Evolutionary conservation across 2,797 vertebrate genomes (phyloP).

Genomic region (Streptopelia turtur): DNA sequence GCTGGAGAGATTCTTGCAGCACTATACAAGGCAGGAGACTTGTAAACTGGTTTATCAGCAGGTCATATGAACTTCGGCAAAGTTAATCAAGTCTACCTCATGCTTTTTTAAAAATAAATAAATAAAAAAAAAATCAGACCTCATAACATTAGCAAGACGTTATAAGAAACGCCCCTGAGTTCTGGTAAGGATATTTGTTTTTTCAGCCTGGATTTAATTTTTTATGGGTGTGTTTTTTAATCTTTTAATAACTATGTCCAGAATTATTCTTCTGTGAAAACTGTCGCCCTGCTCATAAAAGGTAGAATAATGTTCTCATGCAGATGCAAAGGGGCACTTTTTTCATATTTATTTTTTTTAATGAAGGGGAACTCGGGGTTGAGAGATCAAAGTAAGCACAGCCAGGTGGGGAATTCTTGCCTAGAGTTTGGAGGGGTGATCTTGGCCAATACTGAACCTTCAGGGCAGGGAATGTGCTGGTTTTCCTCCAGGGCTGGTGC

Average conservation of each 20-base stretch:
- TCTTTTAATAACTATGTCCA: conserved; percentile 46
- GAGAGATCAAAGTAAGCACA: neutral
- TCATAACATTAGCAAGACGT: conserved; percentile 35
- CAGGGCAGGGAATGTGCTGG: neutral
- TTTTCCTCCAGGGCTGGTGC: neutral
- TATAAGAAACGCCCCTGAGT: conserved; percentile 9
- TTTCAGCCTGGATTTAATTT: conserved; percentile 11
- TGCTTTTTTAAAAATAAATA: neutral
- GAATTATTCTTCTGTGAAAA: conserved; percentile 36
- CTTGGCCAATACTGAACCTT: neutral
- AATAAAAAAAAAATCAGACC: neutral
- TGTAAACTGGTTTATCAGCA: conserved; percentile 5
- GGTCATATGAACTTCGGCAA: neutral
- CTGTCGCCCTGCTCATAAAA: neutral
- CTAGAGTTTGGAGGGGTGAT: neutral
- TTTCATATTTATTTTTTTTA: neutral
- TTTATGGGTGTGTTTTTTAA: conserved; percentile 25
- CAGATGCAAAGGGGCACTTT: neutral
- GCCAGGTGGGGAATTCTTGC: neutral
- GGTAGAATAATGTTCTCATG: neutral
- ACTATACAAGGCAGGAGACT: neutral
- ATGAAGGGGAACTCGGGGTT: neutral
- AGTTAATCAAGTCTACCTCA: neutral
- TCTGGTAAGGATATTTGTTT: conserved; percentile 51
- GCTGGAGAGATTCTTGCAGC: neutral